Evolutionary conservation across 30 jellyfish, hydroid and myxozoan genomes (phyloP).

Genomic region (Aurelia sp.): DNA sequence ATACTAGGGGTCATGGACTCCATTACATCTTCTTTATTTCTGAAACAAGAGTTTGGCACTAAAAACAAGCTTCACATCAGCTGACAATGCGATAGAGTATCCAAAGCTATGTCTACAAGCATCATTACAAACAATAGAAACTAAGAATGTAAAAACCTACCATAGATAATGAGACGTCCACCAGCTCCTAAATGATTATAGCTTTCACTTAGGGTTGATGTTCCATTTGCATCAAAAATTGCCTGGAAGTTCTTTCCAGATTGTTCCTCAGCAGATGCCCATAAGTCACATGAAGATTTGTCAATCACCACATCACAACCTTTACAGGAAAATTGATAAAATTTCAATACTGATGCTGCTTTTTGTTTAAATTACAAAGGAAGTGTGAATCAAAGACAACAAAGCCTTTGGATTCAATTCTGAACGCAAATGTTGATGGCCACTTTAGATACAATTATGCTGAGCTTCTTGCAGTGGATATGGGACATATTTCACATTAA

Average conservation of each 20-base stretch:
- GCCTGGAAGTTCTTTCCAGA: conserved; percentile 73
- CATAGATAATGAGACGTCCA: conserved; percentile 91
- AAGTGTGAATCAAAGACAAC: not conserved
- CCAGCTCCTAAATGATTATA: conserved; percentile 76
- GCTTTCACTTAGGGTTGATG: conserved; percentile 77
- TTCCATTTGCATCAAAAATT: conserved; percentile 95
- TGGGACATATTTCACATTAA: too few relatives aligned
- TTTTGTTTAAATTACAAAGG: not conserved
- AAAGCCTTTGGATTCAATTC: too few relatives aligned
- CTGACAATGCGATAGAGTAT: too few relatives aligned
- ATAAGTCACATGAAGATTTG: conserved; percentile 71
- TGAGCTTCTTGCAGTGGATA: too few relatives aligned
- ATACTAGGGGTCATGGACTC: too few relatives aligned
- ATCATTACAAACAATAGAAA: too few relatives aligned
- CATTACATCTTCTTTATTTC: too few relatives aligned
- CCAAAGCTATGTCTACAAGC: too few relatives aligned
- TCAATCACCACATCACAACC: conserved; percentile 96
- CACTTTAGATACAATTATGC: too few relatives aligned
- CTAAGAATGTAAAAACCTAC: conserved; percentile 19
- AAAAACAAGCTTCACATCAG: too few relatives aligned
- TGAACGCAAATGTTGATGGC: too few relatives aligned
- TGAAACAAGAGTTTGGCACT: too few relatives aligned
- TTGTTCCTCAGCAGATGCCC: conserved; percentile 59
- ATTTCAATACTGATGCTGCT: not conserved
- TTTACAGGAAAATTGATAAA: not conserved